Percentiles rank a stretch among this genome's conserved stretches.
Evolutionary conservation across 2,113 vertebrate genomes (phyloP).

Genomic region (Galeopterus variegatus): DNA sequence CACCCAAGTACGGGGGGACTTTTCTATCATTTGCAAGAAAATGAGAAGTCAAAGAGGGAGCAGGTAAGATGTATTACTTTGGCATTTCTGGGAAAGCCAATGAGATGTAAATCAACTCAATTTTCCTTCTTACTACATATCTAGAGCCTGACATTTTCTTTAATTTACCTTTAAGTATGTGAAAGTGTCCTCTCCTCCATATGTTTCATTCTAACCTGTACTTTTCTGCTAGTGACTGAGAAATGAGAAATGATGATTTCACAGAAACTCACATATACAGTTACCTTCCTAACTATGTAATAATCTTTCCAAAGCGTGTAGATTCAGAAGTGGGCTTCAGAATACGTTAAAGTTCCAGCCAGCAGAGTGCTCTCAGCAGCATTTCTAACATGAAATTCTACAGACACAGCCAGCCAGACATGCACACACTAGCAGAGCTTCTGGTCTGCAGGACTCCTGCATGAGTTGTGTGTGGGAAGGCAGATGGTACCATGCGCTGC

Average conservation of each 20-base stretch:
- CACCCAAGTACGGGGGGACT: accelerated
- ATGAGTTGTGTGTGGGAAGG: accelerated
- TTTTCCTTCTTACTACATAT: not conserved
- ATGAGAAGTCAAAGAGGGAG: not conserved
- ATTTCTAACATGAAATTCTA: not conserved
- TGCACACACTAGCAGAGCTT: too few species aligned
- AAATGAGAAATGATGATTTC: accelerated
- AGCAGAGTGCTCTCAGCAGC: accelerated
- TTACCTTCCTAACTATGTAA: not conserved
- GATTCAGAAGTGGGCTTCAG: not conserved
- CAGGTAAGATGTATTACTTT: accelerated
- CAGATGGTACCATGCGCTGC: not conserved
- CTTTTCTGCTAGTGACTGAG: not conserved
- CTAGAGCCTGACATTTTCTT: not conserved
- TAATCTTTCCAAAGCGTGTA: not conserved
- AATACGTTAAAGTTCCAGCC: accelerated
- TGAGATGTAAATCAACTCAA: not conserved
- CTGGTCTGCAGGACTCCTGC: not conserved
- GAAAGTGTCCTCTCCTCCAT: not conserved
- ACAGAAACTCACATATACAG: not conserved
- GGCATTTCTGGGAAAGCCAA: not conserved
- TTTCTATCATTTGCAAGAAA: not conserved
- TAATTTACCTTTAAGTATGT: not conserved
- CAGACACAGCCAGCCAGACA: not conserved
- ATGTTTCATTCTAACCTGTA: not conserved